Evolutionary conservation across 2,888 invertebrate species (phyloP), one percentile per base, ranked within the genome.

Genomic region (Sisyra terminalis): DNA sequence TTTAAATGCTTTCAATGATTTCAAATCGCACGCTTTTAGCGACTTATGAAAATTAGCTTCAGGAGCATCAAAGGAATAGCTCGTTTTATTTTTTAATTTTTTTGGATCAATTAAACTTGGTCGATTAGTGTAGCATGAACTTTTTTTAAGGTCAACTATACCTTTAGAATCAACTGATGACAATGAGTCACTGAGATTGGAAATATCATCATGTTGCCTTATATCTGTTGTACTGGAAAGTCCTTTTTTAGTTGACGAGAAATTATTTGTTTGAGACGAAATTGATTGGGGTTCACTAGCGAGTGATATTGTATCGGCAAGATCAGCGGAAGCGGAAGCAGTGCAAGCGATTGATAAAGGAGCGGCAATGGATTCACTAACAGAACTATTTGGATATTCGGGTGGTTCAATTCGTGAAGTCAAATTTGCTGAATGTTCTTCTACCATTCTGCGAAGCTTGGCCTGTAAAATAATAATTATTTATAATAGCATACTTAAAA

Each of bases 371-470:
- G 69, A 69, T 45, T 73, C 67, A 51, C 69, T 64, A 50, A 51
- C 53, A 40, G 57, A 57, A 48, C 57, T 24, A 24, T 24, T 24
- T 24, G 24, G 24, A 24, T 24, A 60, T 43, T 60, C 61, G 56
- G 58, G 54, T 24, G 24, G 18, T 44, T 59, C 58, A 49, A 59
- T 59, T 57, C 59, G 58, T 52, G 58, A 50, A 50, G 57, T 54
- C 47, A 60, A 49, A 47, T 57, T 65, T 47, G 63, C 61, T 54
- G 67, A 65, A 69, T 86, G 85, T 70, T 87, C 86, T 67, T 86
- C 86, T 59, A 86, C 85, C 86, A 86, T 86, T 68, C 81, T 84
- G 68, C 83, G 75, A 61, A 82, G 78, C 72, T 81, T 81, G 66
- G 74, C 74, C 77, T 83, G 67, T 13, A 53, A 47, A 39, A 32